These are phyloP conservation scores for Noctuana brunneofusca DNA, from an alignment of 2,888 invertebrate species.

Conservation along the genomic window DNA sequence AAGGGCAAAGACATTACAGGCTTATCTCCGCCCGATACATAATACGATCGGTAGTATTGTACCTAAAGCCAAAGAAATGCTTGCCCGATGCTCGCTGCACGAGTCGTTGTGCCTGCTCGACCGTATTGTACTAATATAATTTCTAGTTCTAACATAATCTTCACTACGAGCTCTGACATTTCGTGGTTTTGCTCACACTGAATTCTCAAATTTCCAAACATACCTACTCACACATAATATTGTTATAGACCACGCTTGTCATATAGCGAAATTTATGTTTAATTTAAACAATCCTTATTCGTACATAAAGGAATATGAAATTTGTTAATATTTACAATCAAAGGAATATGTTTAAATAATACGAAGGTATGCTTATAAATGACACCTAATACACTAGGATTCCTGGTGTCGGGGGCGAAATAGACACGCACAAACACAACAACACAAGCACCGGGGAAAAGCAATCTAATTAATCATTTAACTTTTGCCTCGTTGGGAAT, in stretches of 20 bases:
- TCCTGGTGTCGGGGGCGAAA: too few relatives aligned
- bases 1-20: constrained; percentile 3
- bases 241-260: background rate
- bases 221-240: background rate
- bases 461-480: too few relatives aligned
- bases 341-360: too few relatives aligned
- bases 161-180: background rate
- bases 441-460: too few relatives aligned
- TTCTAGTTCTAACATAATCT: constrained; percentile 1
- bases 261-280: background rate
- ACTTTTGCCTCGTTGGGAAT: too few relatives aligned
- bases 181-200: constrained; percentile 2
- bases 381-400: too few relatives aligned
- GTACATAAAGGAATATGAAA: too few relatives aligned
- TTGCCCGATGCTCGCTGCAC: too few relatives aligned
- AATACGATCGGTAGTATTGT: constrained; percentile 24
- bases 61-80: background rate
- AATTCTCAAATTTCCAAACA: background rate
- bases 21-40: too few relatives aligned
- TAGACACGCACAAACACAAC: too few relatives aligned
- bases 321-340: too few relatives aligned
- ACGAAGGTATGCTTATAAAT: too few relatives aligned
- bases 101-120: background rate
- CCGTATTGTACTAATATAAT: background rate
- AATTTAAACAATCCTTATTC: background rate